Conservation (phyloP, 2,888 invertebrate genomes). For the Plagodis pulveraria region DNA sequence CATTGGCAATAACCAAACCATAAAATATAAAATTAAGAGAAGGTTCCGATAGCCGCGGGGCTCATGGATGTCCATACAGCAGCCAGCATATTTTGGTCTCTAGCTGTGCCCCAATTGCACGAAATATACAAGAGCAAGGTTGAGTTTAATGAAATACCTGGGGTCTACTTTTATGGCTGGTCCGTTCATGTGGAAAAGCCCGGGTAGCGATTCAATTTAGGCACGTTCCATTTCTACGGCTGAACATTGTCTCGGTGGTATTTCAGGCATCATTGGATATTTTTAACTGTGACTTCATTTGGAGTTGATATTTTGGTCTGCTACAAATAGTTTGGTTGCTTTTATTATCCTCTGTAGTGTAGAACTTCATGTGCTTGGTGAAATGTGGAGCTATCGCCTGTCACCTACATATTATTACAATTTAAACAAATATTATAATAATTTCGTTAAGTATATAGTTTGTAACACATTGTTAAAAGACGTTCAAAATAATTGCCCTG, state of each 20-base stretch:
- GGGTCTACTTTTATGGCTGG: constrained; percentile 45
- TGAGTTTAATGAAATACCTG: constrained; percentile 49
- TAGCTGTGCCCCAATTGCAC: constrained; percentile 18
- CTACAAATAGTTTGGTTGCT: constrained; percentile 1
- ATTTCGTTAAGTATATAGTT: too few species aligned
- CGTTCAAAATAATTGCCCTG: too few species aligned
- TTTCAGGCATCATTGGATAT: constrained; percentile 24
- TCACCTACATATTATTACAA: too few species aligned
- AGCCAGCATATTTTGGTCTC: constrained; percentile 38
- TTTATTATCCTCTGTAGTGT: background rate
- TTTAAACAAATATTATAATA: too few species aligned
- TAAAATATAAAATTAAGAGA: constrained; percentile 35
- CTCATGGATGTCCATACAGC: constrained; percentile 41
- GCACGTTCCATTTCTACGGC: constrained; percentile 47
- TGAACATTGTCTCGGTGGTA: constrained; percentile 15
- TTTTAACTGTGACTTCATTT: constrained; percentile 20
- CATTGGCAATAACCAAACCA: constrained; percentile 30
- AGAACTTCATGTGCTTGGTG: too few species aligned
- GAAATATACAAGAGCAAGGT: constrained; percentile 32
- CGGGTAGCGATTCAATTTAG: constrained; percentile 58
- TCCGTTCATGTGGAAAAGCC: constrained; percentile 49
- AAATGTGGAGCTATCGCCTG: too few species aligned
- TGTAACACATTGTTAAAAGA: too few species aligned
- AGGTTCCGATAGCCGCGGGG: constrained; percentile 31
- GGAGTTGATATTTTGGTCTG: constrained; percentile 11